Evolutionary conservation across 2,113 vertebrate species (phyloP), one percentile per base, ranked within the genome.

Genomic region (Herpailurus yagouaroundi): DNA sequence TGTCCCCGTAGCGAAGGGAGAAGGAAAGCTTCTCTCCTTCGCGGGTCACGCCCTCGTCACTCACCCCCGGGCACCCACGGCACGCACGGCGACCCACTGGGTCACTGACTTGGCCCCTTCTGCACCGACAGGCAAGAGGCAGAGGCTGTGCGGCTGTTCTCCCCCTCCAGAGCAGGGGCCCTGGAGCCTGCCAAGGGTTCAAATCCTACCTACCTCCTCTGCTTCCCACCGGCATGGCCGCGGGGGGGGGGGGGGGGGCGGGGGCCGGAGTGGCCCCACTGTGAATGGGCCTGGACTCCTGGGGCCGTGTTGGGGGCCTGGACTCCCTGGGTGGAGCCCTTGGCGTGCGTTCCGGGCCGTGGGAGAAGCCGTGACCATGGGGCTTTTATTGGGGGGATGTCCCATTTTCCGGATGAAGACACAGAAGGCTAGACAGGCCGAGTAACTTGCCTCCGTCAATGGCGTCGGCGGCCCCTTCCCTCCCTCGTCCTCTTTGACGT

Each of bases 21-120:
- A 3, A 13, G 85, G n/a, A 45, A 45, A 16, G 5, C 45, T 50
- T 27, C 64, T 31, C n/a, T 45, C 45, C 7, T 36, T 23, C 23
- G 4, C 15, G 29, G 10, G 2, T 0, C 18, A 31, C 1, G 0
- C 13, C 27, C 10, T 15, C 7, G 50, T 60, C 21, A 4, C 50
- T 66, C 0, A 0, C 15, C 38, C 68, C 31, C 38, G 8, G 50
- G 38, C 38, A 0, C 63, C 86, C 6, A 8, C 13, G 50, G 3
- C 71, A 33, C 60, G 36, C 71, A 31, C n/a, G 16, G 55, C 13
- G 41, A 48, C 31, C n/a, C 45, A 6, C 29, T 8, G 31, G 57
- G 16, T 45, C 38, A 0, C 7, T 1, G 38, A 55, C 10, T 7
- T 1, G 16, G n/a, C 52, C 36, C n/a, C 80, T 74, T 48, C 64